phyloP scores from a whole-genome alignment of 37 sponge, comb jelly and placozoan genomes.

The Spongilla lacustris region DNA sequence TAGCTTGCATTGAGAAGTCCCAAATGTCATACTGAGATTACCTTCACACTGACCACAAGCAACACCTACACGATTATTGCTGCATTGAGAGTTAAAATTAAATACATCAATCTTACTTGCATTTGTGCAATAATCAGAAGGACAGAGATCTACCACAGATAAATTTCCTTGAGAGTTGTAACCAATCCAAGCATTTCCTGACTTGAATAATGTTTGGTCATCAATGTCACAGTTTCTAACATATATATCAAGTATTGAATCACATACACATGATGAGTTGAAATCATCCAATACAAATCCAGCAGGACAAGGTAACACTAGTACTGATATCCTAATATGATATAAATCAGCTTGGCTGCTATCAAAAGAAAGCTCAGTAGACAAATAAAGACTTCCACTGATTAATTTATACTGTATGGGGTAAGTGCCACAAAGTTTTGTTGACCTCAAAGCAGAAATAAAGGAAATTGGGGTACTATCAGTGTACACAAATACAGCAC shows the following conservation, averaged over 20 bases:
- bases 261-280: not conserved
- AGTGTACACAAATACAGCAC: too few relatives aligned
- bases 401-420: not conserved
- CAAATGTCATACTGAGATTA: conserved; percentile 24
- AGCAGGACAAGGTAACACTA: not conserved
- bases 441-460: not conserved
- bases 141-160: conserved; percentile 2
- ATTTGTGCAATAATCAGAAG: conserved; percentile 15
- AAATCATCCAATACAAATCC: not conserved
- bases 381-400: not conserved
- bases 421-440: not conserved
- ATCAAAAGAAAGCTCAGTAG: not conserved
- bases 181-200: not conserved
- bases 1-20: conserved; percentile 8
- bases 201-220: not conserved
- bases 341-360: not conserved
- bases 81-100: conserved; percentile 25
- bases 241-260: not conserved
- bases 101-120: not conserved
- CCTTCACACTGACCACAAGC: conserved; percentile 34
- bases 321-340: not conserved
- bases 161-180: not conserved
- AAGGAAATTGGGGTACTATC: not conserved
- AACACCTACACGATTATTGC: conserved; percentile 23
- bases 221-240: not conserved